Evolutionary conservation across 2,113 vertebrate species (phyloP).

Genomic region (Hydrochoerus hydrochaeris): DNA sequence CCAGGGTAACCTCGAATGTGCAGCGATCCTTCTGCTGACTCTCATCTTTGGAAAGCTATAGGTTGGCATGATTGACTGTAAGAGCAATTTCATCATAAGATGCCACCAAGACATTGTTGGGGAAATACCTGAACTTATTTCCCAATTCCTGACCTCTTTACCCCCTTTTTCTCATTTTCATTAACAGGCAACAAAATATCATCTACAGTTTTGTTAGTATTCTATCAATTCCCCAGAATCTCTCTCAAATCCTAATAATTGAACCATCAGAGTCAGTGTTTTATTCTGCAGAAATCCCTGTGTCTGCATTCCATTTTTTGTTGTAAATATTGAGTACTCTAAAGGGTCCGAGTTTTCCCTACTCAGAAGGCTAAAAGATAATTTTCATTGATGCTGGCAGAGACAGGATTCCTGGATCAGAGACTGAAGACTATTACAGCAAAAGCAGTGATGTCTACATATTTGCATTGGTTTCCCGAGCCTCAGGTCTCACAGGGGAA

Average conservation of each 20-base stretch:
- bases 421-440: neutral
- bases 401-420: neutral
- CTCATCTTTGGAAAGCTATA: neutral
- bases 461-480: neutral
- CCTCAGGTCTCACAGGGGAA: neutral
- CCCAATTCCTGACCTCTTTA: neutral
- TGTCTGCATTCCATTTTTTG: neutral
- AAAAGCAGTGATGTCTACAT: neutral
- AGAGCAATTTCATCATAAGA: neutral
- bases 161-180: neutral
- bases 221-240: neutral
- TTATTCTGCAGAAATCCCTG: neutral
- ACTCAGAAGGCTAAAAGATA: neutral
- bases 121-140: neutral
- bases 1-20: neutral
- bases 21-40: neutral
- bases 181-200: neutral
- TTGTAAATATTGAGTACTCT: neutral
- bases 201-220: neutral
- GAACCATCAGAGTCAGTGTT: neutral
- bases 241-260: neutral
- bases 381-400: neutral
- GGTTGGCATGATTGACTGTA: neutral
- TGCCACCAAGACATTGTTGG: neutral
- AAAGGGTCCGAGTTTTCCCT: neutral